Percentiles rank a stretch among this genome's conserved stretches.
These are phyloP conservation scores for Heteromyza rotundicornis DNA, from an alignment of 2,888 invertebrate species.

Conservation along the genomic window DNA sequence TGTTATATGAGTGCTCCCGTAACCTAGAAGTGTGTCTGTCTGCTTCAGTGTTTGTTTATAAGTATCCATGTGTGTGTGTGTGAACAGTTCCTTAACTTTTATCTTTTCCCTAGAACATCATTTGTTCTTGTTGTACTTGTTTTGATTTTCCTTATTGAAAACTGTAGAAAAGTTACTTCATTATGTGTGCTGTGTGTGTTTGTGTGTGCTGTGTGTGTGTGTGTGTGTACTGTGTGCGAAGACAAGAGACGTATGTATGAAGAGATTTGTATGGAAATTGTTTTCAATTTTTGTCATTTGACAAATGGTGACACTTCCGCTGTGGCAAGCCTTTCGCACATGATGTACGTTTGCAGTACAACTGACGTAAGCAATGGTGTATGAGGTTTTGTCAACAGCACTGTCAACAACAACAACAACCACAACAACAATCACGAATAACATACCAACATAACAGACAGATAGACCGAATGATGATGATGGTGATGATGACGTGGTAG, in stretches of 20 bases:
- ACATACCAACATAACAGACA: background rate
- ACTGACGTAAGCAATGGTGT: conserved; percentile 14
- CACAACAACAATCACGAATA: background rate
- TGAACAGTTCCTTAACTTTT: background rate
- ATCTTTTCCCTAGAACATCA: background rate
- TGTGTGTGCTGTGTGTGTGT: no score
- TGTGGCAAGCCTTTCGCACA: conserved; percentile 39
- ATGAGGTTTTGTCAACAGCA: conserved; percentile 24
- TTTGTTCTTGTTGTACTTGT: conserved; percentile 17
- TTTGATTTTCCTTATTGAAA: conserved; percentile 20
- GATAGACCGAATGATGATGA: no score
- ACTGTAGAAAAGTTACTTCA: conserved; percentile 14
- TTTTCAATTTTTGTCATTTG: conserved; percentile 59
- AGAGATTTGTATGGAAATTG: conserved; percentile 48
- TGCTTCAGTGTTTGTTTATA: background rate
- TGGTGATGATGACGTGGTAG: no score
- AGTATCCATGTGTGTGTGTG: background rate
- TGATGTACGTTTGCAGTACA: conserved; percentile 20
- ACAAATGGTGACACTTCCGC: conserved; percentile 58
- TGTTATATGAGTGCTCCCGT: background rate
- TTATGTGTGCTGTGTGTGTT: conserved; percentile 5
- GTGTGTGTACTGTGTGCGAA: conserved; percentile 1
- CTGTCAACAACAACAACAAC: conserved; percentile 1
- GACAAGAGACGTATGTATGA: conserved; percentile 15
- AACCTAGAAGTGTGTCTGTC: background rate